Conservation (phyloP, 2,888 invertebrate genomes). For the Ectemnius lituratus region DNA sequence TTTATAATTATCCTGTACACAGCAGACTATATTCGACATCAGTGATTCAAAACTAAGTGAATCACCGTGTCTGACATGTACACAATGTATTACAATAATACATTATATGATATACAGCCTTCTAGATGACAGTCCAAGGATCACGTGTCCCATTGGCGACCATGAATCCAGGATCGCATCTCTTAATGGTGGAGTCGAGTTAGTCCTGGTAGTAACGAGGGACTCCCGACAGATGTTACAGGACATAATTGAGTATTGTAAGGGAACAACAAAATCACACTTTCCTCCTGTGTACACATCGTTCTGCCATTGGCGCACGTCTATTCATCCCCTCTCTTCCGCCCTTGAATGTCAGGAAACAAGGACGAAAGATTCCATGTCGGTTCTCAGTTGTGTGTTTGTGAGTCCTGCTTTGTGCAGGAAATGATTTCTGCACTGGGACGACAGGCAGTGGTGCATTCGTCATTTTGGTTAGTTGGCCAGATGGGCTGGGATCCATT, state of each 20-base stretch:
- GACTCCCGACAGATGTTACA: conserved; percentile 63
- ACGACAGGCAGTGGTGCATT: conserved; percentile 52
- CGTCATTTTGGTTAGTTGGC: conserved; percentile 66
- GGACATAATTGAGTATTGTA: conserved; percentile 75
- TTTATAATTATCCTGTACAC: no score
- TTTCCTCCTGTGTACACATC: conserved; percentile 57
- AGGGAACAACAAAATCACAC: conserved; percentile 75
- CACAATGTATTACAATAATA: no score
- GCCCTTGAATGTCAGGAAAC: not conserved
- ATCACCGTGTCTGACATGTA: no score
- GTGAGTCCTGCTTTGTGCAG: conserved; percentile 3
- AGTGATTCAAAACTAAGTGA: no score
- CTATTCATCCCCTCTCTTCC: not conserved
- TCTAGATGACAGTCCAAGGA: not conserved
- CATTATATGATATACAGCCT: no score
- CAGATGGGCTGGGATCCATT: conserved; percentile 65
- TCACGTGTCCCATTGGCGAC: conserved; percentile 28
- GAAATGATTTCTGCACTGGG: conserved; percentile 34
- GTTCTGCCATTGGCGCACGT: conserved; percentile 18
- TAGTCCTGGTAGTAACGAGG: conserved; percentile 39
- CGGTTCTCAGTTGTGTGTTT: conserved; percentile 7
- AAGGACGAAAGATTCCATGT: conserved; percentile 12
- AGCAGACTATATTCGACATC: no score
- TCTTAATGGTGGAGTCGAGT: conserved; percentile 63
- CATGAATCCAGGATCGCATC: conserved; percentile 57